phyloP scores from a whole-genome alignment of 2,888 invertebrate species.

The Acronicta alni region DNA sequence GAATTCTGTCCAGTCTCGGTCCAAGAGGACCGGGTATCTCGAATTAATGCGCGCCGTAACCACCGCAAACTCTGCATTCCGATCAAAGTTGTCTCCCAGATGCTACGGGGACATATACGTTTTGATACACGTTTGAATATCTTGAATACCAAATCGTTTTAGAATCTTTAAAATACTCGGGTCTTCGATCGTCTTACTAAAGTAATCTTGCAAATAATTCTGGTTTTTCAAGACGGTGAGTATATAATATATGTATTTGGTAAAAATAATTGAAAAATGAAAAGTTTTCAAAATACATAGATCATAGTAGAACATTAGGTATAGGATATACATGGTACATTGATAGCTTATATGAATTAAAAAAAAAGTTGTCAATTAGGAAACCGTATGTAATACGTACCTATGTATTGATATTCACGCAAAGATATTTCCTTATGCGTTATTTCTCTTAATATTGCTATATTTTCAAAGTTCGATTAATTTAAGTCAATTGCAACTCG shows the following conservation, averaged over 20 bases:
- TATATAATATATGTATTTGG: not conserved
- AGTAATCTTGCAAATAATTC: not conserved
- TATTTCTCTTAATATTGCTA: not conserved
- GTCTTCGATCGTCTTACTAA: not conserved
- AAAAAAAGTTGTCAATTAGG: no score
- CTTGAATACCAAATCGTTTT: slow-evolving; percentile 14
- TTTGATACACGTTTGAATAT: slow-evolving; percentile 42
- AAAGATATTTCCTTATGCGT: not conserved
- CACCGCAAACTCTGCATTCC: slow-evolving; percentile 56
- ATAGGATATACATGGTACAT: no score
- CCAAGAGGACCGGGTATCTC: slow-evolving; percentile 39
- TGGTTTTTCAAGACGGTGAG: not conserved
- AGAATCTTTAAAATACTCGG: not conserved
- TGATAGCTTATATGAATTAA: no score
- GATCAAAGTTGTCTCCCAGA: slow-evolving; percentile 53
- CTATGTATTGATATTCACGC: no score
- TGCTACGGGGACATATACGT: slow-evolving; percentile 43
- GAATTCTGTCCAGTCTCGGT: slow-evolving; percentile 28
- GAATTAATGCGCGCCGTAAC: slow-evolving; percentile 52
- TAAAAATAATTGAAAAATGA: no score
- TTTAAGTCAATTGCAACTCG: not conserved
- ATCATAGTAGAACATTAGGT: no score
- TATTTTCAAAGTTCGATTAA: not conserved
- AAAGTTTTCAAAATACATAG: no score
- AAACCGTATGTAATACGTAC: no score